Conservation (phyloP, 2,797 vertebrate genomes). For the Sebastes nivosus region DNA sequence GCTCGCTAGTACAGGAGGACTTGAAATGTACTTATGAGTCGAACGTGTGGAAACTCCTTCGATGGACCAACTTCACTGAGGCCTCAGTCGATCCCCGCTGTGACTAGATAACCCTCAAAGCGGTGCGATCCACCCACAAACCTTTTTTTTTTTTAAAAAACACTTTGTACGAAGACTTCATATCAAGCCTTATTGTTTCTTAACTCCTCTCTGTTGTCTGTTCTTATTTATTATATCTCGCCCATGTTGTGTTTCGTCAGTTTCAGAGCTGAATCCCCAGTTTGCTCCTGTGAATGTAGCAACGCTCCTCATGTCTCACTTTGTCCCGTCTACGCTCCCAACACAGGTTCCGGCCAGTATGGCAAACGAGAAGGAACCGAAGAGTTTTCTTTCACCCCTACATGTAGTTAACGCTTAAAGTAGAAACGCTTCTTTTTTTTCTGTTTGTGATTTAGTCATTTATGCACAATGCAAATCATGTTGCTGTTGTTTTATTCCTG, state of each 20-base stretch:
- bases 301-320: conserved; percentile 42
- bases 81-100: conserved; percentile 64
- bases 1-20: conserved; percentile 16
- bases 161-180: conserved; percentile 66
- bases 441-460: conserved; percentile 78
- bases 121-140: conserved; percentile 46
- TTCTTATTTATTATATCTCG: conserved; percentile 80
- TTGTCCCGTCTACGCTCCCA: conserved; percentile 46
- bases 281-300: conserved; percentile 56
- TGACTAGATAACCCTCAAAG: conserved; percentile 29
- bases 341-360: conserved; percentile 63
- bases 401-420: conserved; percentile 44
- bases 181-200: conserved; percentile 77
- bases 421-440: conserved; percentile 59
- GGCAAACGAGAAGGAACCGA: conserved; percentile 47
- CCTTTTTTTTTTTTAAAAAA: conserved; percentile 29
- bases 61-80: conserved; percentile 80
- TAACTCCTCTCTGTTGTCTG: conserved; percentile 50
- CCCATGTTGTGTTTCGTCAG: conserved; percentile 43
- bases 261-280: conserved; percentile 54
- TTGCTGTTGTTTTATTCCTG: conserved; percentile 86
- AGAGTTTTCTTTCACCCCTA: conserved; percentile 48
- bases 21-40: conserved; percentile 4
- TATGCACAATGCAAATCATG: conserved; percentile 87
- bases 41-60: conserved; percentile 30